Evolutionary conservation across 2,888 invertebrate species (phyloP).

Genomic region (Elysia crispata): DNA sequence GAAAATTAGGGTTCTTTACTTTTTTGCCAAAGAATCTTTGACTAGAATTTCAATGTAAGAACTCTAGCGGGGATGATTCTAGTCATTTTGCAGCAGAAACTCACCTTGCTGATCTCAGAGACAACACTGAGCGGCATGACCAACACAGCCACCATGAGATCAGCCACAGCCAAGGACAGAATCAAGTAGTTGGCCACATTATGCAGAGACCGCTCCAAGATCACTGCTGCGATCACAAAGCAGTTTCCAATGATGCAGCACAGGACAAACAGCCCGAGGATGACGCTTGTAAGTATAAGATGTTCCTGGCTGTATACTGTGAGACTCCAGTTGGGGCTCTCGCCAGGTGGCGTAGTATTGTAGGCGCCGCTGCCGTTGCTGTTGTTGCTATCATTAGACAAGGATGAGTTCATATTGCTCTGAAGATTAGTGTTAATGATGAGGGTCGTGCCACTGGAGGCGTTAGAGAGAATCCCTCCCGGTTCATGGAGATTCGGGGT

Average conservation of each 20-base stretch:
- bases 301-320: constrained; percentile 48
- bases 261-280: constrained; percentile 89
- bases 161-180: constrained; percentile 96
- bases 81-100: not conserved
- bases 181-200: constrained; percentile 98
- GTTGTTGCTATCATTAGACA: not conserved
- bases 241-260: constrained; percentile 97
- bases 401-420: not conserved
- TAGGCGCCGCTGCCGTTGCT: not conserved
- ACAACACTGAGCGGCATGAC: constrained; percentile 81
- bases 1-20: too few species aligned
- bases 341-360: not conserved
- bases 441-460: not conserved
- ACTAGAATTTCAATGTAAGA: too few species aligned
- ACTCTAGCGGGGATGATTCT: not conserved
- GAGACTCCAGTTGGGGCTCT: constrained; percentile 23
- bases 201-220: constrained; percentile 93
- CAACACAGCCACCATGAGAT: constrained; percentile 96
- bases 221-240: constrained; percentile 97
- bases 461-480: not conserved
- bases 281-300: constrained; percentile 59
- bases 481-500: not conserved
- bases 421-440: constrained; percentile 11
- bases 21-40: too few species aligned
- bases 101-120: constrained; percentile 74